Evolutionary conservation across 2,113 vertebrate species (phyloP).

Genomic region (Nibea coibor): DNA sequence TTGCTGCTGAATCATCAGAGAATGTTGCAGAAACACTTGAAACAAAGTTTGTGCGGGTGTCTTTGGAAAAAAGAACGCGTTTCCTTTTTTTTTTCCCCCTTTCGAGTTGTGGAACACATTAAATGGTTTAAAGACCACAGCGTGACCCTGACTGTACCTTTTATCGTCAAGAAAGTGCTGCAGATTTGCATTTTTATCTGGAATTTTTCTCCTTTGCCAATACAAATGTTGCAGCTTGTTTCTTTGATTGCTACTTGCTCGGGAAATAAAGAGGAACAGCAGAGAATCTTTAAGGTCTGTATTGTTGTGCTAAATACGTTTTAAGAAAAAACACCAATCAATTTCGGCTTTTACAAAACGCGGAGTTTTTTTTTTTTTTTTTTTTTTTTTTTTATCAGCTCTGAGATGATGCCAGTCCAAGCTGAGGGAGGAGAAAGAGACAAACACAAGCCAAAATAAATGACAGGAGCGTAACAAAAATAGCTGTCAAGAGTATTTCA

Average conservation of each 20-base stretch:
- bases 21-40: neutral
- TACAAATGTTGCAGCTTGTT: slow-evolving; percentile 10
- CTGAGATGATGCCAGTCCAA: slow-evolving; percentile 53
- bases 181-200: slow-evolving; percentile 10
- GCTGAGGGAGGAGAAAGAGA: slow-evolving; percentile 50
- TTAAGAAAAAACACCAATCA: slow-evolving; percentile 35
- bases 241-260: neutral
- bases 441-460: slow-evolving; percentile 56
- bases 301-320: slow-evolving; percentile 55
- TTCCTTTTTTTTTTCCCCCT: neutral
- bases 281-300: slow-evolving; percentile 13
- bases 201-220: neutral
- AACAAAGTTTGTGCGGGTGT: slow-evolving; percentile 15
- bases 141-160: neutral
- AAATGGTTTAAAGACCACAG: slow-evolving; percentile 5
- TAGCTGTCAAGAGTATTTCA: slow-evolving; percentile 65
- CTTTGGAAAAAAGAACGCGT: neutral
- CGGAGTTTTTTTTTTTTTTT: neutral
- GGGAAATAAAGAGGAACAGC: slow-evolving; percentile 36
- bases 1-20: slow-evolving; percentile 31
- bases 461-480: slow-evolving; percentile 56
- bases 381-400: slow-evolving; percentile 36
- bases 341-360: slow-evolving; percentile 63
- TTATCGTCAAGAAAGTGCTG: slow-evolving; percentile 10
- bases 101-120: neutral